Conservation (phyloP, 2,113 vertebrate genomes). For the Chelonoidis abingdonii region DNA sequence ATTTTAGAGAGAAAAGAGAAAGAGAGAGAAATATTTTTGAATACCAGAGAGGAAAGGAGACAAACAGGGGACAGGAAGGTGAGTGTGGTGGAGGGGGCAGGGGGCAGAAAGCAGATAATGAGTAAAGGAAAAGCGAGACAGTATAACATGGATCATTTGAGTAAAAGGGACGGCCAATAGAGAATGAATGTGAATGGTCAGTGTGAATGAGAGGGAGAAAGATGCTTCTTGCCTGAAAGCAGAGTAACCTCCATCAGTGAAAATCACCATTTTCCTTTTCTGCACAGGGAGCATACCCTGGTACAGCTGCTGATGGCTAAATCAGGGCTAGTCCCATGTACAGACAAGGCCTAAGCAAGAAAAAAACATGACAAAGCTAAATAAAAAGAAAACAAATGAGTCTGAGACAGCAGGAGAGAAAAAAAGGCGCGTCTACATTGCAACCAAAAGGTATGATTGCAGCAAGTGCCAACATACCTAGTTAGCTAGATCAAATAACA, state of each 20-base stretch:
- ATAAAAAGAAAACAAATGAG: background rate
- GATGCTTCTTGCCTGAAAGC: background rate
- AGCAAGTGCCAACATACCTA: too few species aligned
- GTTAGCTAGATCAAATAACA: too few species aligned
- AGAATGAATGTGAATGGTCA: background rate
- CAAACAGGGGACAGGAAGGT: background rate
- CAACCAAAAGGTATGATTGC: too few species aligned
- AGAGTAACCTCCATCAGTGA: background rate
- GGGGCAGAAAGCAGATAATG: background rate
- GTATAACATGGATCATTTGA: background rate
- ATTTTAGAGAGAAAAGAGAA: background rate
- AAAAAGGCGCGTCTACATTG: background rate
- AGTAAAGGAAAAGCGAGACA: background rate
- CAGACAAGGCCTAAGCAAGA: background rate
- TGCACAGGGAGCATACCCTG: background rate
- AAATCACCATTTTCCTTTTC: background rate
- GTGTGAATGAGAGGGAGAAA: too few species aligned
- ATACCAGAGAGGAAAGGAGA: background rate
- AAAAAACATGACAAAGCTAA: background rate
- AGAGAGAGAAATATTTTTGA: background rate
- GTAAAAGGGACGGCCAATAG: background rate
- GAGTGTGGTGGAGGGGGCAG: accelerated
- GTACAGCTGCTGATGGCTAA: background rate
- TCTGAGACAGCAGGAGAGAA: background rate
- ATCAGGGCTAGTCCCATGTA: background rate